Conservation (phyloP, 2,797 vertebrate species). For the Eleutherodactylus coqui region DNA sequence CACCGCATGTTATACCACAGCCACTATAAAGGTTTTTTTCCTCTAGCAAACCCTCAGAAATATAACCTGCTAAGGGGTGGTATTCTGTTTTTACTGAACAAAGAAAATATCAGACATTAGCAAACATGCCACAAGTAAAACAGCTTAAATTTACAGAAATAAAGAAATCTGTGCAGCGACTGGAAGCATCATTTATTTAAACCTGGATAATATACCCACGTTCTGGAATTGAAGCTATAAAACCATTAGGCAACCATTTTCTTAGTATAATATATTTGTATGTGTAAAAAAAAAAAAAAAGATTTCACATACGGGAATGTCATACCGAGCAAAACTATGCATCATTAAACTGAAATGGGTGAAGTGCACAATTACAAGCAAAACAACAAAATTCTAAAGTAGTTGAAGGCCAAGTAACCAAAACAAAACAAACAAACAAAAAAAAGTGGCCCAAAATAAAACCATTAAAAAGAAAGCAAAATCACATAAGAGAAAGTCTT, state of each 20-base stretch:
- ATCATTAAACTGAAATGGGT: slow-evolving; percentile 36
- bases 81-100: too few relatives aligned
- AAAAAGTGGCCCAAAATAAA: background rate
- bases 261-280: background rate
- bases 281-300: background rate
- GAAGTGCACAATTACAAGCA: slow-evolving; percentile 14
- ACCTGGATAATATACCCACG: background rate
- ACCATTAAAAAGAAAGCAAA: background rate
- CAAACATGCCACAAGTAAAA: background rate
- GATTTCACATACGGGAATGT: background rate
- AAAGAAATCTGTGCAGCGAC: background rate
- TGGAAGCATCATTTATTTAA: background rate
- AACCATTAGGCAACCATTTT: background rate
- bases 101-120: too few relatives aligned
- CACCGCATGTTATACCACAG: too few relatives aligned
- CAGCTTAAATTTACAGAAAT: background rate
- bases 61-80: too few relatives aligned
- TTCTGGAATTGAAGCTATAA: background rate
- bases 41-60: too few relatives aligned
- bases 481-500: background rate
- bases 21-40: too few relatives aligned
- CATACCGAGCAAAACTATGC: background rate
- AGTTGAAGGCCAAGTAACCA: background rate
- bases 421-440: background rate
- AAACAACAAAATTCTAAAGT: background rate